phyloP scores from a whole-genome alignment of 2,888 invertebrate genomes.

The Noctua janthina region DNA sequence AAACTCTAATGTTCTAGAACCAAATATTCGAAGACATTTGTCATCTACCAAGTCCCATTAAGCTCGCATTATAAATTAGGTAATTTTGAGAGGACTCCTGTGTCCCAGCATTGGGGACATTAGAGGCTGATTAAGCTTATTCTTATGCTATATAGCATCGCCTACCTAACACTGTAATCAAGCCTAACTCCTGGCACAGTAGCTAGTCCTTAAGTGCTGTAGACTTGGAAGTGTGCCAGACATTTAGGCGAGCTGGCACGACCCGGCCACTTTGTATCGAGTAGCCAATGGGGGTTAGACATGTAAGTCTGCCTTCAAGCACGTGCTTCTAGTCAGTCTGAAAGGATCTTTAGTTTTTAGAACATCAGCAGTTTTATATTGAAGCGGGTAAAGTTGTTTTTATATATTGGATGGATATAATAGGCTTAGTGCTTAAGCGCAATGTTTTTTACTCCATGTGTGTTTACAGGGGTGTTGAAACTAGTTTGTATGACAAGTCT shows the following conservation, averaged over 20 bases:
- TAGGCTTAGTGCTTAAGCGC: not conserved
- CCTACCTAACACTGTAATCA: conserved; percentile 6
- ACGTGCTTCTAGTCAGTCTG: conserved; percentile 12
- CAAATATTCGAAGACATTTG: no score
- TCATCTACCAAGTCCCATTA: no score
- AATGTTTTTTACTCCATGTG: not conserved
- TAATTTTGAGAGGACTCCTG: no score
- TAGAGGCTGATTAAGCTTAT: no score
- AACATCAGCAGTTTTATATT: conserved; percentile 10
- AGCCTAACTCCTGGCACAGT: conserved; percentile 45
- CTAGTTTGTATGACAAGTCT: not conserved
- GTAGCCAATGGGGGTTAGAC: conserved; percentile 24
- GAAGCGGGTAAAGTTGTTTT: not conserved
- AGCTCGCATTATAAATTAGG: no score
- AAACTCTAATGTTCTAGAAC: no score
- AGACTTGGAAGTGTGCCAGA: conserved; percentile 71
- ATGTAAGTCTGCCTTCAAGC: conserved; percentile 3
- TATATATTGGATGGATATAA: not conserved
- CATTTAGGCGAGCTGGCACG: conserved; percentile 68
- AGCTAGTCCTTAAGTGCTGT: conserved; percentile 49
- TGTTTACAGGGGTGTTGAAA: not conserved
- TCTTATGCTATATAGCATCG: not conserved
- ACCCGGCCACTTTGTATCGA: conserved; percentile 49
- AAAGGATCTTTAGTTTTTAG: not conserved
- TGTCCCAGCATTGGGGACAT: no score